Evolutionary conservation across 2,797 vertebrate genomes (phyloP), one percentile per base, ranked within the genome.

Genomic region (Pampus argenteus): DNA sequence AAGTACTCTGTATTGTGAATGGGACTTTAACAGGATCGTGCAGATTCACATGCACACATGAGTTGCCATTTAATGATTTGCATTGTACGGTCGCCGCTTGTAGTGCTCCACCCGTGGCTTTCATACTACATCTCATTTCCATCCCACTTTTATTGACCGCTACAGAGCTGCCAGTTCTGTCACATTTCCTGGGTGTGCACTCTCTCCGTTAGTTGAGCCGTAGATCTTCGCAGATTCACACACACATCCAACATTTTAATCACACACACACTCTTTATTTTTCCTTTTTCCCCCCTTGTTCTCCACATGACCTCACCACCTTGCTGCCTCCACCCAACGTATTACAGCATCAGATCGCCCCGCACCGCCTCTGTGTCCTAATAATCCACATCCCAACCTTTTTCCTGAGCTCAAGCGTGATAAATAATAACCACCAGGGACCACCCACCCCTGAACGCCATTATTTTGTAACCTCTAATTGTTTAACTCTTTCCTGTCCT

Each of bases 401-500:
- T 91, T 88, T 91, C 91, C 89, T 88, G 77, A 78, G 83, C 83
- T 82, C 82, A 69, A 83, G 79, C 47, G 44, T 72, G 86, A 92
- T 90, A 90, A 91, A 90, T 78, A 88, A 78, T 71, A 86, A 78
- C 86, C 88, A 82, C 68, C 50, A 36, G 85, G 72, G 87, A 87
- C 90, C 90, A 82, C 88, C 87, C 88, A 82, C 56, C 66, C 49
- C 77, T 63, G n/a, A n/a, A 15, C 67, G 38, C 80, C 58, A 64
- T 84, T 90, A 88, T 89, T 91, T 86, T 82, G 73, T 62, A 78
- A 79, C 75, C 61, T 69, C 64, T 83, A 56, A 89, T 91, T 91
- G 89, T 94, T 89, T 91, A 92, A 93, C 91, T 74, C 88, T 78
- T 94, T 94, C 91, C 92, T 92, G 92, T 86, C 83, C 76, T 60